Percentiles rank a stretch among this genome's conserved stretches.
Conservation (phyloP, 2,888 invertebrate genomes). For the Muschampia plurimacula region DNA sequence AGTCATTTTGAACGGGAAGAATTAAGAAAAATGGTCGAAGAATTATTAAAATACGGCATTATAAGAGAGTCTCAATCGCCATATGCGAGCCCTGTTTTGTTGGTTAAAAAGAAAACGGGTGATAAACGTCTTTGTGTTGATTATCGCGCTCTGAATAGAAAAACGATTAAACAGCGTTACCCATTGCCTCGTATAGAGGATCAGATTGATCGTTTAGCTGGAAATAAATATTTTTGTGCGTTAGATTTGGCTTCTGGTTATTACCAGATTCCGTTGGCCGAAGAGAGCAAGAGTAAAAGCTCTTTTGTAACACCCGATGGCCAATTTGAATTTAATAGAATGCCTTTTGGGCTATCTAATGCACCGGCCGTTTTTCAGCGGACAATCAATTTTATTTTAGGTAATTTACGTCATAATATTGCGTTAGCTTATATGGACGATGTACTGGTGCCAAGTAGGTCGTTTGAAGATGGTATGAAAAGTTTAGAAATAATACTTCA, state of each 20-base stretch:
- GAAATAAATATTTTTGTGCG: conserved; percentile 30
- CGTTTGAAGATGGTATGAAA: not conserved
- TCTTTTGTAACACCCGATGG: conserved; percentile 39
- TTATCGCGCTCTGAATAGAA: not conserved
- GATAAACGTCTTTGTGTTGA: conserved; percentile 5
- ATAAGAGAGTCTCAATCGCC: not conserved
- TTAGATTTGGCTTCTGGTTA: conserved; percentile 24
- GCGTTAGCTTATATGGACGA: not conserved
- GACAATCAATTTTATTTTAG: conserved; percentile 16
- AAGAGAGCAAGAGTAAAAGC: conserved; percentile 23
- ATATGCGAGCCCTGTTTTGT: not conserved
- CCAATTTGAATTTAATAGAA: conserved; percentile 33
- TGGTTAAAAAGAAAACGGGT: not conserved
- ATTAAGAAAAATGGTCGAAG: not conserved
- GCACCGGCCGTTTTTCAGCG: conserved; percentile 38
- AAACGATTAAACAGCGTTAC: conserved; percentile 23
- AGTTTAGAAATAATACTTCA: not conserved
- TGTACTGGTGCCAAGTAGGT: not conserved
- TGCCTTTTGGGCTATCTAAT: conserved; percentile 38
- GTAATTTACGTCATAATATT: not conserved
- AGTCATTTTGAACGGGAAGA: not conserved
- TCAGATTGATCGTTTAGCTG: conserved; percentile 30
- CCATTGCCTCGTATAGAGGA: conserved; percentile 38
- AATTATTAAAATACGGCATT: not conserved
- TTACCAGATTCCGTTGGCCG: conserved; percentile 23